phyloP scores from a whole-genome alignment of 2,888 invertebrate genomes.

The Galeruca laticollis region DNA sequence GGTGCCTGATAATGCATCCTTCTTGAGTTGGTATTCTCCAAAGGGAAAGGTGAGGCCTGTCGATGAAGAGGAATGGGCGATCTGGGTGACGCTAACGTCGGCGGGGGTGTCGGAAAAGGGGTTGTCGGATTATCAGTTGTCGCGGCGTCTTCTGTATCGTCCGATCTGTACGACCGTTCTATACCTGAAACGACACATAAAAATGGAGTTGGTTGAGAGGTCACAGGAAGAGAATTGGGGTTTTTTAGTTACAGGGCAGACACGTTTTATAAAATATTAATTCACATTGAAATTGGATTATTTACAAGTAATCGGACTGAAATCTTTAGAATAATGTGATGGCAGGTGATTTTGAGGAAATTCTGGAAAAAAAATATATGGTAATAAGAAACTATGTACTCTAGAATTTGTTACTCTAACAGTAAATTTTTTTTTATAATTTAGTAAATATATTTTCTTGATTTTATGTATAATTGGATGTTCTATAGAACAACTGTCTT shows the following conservation, averaged over 20 bases:
- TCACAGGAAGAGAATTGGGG: conserved; percentile 17
- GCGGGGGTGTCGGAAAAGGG: conserved; percentile 70
- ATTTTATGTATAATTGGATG: too few species aligned
- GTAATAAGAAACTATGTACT: too few species aligned
- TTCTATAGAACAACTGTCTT: too few species aligned
- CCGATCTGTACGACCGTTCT: conserved; percentile 80
- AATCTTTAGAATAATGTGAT: too few species aligned
- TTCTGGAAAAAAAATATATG: too few species aligned
- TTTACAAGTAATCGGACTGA: too few species aligned
- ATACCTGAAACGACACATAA: conserved; percentile 68
- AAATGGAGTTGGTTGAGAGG: conserved; percentile 31
- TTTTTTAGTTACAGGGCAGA: not conserved
- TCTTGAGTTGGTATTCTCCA: conserved; percentile 75
- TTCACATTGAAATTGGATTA: not conserved
- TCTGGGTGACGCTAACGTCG: conserved; percentile 68
- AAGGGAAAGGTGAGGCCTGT: conserved; percentile 78
- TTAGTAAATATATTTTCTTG: too few species aligned
- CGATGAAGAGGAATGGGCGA: conserved; percentile 74
- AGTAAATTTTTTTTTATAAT: too few species aligned
- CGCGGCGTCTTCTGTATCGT: conserved; percentile 75
- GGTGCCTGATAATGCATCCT: conserved; percentile 69
- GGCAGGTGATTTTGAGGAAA: too few species aligned
- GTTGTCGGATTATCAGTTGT: conserved; percentile 71
- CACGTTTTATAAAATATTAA: not conserved
- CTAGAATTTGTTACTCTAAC: too few species aligned